phyloP scores from a whole-genome alignment of 2,113 vertebrate species.

The Hyperoodon ampullatus region DNA sequence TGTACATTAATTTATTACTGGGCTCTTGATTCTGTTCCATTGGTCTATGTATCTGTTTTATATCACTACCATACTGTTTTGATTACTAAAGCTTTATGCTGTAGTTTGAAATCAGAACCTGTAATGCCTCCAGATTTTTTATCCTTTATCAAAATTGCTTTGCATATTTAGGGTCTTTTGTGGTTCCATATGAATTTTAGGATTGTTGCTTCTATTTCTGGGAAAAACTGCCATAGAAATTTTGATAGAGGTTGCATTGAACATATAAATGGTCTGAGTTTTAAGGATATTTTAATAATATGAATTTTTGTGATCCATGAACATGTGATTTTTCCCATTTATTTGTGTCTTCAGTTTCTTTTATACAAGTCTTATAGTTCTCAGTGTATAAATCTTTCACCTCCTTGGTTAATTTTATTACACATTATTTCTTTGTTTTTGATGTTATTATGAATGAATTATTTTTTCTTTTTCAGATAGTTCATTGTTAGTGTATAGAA shows the following conservation, averaged over 20 bases:
- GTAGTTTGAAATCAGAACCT: no score
- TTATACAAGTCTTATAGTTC: not conserved
- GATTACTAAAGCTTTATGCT: no score
- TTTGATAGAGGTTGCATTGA: not conserved
- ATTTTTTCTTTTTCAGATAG: not conserved
- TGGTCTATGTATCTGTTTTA: no score
- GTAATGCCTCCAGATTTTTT: no score
- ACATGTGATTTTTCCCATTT: not conserved
- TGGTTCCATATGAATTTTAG: no score
- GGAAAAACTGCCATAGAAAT: not conserved
- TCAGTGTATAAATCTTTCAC: not conserved
- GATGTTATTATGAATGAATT: not conserved
- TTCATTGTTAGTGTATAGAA: not conserved
- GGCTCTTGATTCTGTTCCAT: no score
- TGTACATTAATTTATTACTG: no score
- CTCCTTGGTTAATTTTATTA: not conserved
- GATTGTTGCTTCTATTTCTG: no score
- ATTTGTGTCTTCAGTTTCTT: not conserved
- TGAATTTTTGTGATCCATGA: not conserved
- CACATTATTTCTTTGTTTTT: not conserved
- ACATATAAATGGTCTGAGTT: not conserved
- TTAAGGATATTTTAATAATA: not conserved
- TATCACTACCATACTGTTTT: no score
- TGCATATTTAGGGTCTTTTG: no score
- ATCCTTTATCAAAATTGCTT: no score